Percentiles rank a stretch among this genome's conserved stretches.
These are phyloP conservation scores for Eulithis prunata DNA, from an alignment of 2,888 invertebrate species.

Conservation along the genomic window DNA sequence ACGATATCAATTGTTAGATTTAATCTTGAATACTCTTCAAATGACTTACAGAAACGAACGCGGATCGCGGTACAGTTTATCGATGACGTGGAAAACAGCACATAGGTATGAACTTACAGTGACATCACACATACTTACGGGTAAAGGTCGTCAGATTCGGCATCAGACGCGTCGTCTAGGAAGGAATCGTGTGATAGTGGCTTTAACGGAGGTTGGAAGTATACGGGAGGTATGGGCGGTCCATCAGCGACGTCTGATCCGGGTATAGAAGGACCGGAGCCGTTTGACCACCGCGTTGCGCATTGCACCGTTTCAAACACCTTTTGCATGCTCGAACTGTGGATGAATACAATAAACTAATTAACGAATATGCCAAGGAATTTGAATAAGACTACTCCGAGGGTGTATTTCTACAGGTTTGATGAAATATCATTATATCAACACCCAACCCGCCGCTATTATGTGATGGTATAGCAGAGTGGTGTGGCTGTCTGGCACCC, in stretches of 20 bases:
- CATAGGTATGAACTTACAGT: not conserved
- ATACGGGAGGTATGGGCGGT: constrained; percentile 73
- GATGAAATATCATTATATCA: no score
- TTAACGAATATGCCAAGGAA: no score
- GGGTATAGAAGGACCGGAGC: constrained; percentile 70
- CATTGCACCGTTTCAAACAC: constrained; percentile 96
- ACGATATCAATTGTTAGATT: no score
- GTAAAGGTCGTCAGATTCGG: constrained; percentile 90
- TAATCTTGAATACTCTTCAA: no score
- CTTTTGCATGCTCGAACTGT: constrained; percentile 92
- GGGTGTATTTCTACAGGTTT: no score
- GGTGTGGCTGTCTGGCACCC: no score
- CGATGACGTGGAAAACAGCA: no score
- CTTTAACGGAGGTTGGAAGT: constrained; percentile 84
- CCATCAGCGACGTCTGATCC: constrained; percentile 75
- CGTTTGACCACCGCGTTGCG: constrained; percentile 86
- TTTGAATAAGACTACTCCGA: no score
- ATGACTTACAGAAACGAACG: no score
- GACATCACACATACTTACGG: constrained; percentile 81
- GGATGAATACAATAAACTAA: constrained; percentile 36
- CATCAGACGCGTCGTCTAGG: constrained; percentile 82
- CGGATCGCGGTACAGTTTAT: no score
- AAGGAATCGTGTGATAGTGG: constrained; percentile 83
- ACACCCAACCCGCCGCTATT: no score
- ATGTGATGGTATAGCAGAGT: no score